Evolutionary conservation across 37 sponge, comb jelly and placozoan species (phyloP).

Genomic region (Haliclona indistincta): DNA sequence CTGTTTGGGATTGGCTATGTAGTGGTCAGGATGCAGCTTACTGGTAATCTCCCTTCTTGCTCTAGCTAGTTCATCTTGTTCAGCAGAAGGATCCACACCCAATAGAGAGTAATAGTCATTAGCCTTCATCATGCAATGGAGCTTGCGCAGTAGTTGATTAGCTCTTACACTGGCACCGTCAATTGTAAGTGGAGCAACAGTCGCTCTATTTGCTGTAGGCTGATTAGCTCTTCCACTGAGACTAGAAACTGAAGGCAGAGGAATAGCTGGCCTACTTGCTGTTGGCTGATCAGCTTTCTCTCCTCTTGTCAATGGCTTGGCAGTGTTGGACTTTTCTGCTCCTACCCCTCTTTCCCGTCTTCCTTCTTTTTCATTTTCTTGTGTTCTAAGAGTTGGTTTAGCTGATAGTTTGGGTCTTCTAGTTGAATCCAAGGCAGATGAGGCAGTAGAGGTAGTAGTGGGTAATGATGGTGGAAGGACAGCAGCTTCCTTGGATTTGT

Average conservation of each 20-base stretch:
- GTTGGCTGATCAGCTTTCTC: neutral
- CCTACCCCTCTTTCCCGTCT: too few species aligned
- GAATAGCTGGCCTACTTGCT: neutral
- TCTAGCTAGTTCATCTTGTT: slow-evolving; percentile 57
- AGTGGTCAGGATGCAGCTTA: slow-evolving; percentile 89
- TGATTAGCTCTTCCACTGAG: neutral
- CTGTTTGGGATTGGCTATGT: slow-evolving; percentile 29
- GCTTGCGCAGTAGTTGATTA: slow-evolving; percentile 5
- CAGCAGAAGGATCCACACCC: slow-evolving; percentile 53
- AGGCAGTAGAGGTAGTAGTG: neutral
- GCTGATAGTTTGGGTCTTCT: neutral
- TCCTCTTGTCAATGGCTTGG: too few species aligned
- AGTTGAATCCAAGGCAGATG: neutral
- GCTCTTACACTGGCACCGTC: neutral
- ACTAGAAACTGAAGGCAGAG: neutral
- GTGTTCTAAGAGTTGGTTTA: neutral
- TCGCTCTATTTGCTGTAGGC: neutral
- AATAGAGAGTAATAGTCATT: slow-evolving; percentile 86
- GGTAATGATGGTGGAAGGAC: neutral
- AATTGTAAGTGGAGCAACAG: neutral
- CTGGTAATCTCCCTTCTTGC: slow-evolving; percentile 65
- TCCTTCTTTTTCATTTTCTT: too few species aligned
- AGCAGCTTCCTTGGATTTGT: neutral
- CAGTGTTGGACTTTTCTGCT: too few species aligned
- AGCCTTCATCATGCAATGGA: slow-evolving; percentile 22